phyloP scores from a whole-genome alignment of 1,140 invertebrate species.

The Protaetia brevitarsis region DNA sequence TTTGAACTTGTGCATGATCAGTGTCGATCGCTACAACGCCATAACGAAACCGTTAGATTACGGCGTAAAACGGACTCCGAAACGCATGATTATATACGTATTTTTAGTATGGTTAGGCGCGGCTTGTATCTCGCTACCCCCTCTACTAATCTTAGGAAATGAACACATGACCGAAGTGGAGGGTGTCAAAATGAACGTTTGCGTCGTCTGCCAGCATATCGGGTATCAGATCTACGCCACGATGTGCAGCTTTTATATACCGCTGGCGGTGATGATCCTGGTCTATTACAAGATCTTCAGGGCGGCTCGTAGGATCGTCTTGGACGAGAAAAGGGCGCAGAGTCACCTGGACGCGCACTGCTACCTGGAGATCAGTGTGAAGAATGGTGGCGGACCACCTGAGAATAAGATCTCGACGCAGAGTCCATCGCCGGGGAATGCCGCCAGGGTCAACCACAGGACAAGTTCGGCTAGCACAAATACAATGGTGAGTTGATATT shows the following conservation, averaged over 20 bases:
- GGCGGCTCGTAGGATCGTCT: conserved; percentile 77
- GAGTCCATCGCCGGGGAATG: conserved; percentile 49
- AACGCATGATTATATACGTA: conserved; percentile 80
- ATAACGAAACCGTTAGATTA: conserved; percentile 90
- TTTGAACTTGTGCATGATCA: conserved; percentile 89
- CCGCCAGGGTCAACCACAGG: conserved; percentile 50
- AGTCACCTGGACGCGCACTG: conserved; percentile 75
- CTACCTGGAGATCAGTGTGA: conserved; percentile 67
- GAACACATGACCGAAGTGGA: conserved; percentile 60
- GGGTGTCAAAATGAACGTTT: conserved; percentile 61
- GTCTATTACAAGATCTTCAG: conserved; percentile 90
- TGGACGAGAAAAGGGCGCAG: conserved; percentile 81
- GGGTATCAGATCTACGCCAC: conserved; percentile 90
- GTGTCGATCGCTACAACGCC: conserved; percentile 83
- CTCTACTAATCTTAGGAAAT: conserved; percentile 84
- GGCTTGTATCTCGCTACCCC: conserved; percentile 84
- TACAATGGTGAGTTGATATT: conserved; percentile 56
- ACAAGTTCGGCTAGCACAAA: conserved; percentile 60
- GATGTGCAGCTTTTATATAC: conserved; percentile 85
- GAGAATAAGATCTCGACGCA: conserved; percentile 57
- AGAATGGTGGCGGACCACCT: conserved; percentile 64
- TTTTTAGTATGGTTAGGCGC: conserved; percentile 86
- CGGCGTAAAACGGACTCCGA: conserved; percentile 80
- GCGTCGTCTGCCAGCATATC: conserved; percentile 81
- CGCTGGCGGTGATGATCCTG: conserved; percentile 83